These are phyloP conservation scores for Streblospio benedicti DNA, from an alignment of 1,140 invertebrate species.

Conservation along the genomic window DNA sequence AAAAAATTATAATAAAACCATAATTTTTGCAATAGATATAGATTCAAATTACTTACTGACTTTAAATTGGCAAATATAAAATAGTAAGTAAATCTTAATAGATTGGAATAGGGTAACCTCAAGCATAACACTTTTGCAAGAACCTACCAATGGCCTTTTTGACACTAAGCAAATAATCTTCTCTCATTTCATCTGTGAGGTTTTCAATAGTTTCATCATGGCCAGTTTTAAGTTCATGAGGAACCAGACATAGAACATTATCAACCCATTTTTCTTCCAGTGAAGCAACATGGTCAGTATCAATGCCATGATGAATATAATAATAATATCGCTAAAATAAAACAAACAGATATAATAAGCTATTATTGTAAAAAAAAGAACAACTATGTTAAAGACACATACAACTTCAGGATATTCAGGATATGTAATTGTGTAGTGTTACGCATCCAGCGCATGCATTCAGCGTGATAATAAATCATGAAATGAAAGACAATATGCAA, in stretches of 20 bases:
- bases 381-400: neutral
- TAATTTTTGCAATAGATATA: too few species aligned
- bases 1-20: conserved; percentile 10
- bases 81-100: neutral
- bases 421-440: neutral
- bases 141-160: conserved; percentile 63
- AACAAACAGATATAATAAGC: too few species aligned
- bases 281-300: conserved; percentile 73
- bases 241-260: conserved; percentile 49
- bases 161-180: conserved; percentile 72
- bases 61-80: neutral
- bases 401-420: neutral
- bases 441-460: neutral
- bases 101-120: too few species aligned
- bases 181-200: conserved; percentile 52
- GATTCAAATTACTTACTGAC: neutral
- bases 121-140: neutral
- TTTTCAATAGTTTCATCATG: conserved; percentile 42
- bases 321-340: conserved; percentile 77
- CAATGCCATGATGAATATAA: conserved; percentile 78
- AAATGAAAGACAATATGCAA: conserved; percentile 4
- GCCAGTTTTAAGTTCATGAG: conserved; percentile 37
- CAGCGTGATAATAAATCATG: neutral
- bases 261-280: conserved; percentile 54
- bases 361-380: neutral